Evolutionary conservation across 2,113 vertebrate genomes (phyloP).

Genomic region (Corythornis cristatus): DNA sequence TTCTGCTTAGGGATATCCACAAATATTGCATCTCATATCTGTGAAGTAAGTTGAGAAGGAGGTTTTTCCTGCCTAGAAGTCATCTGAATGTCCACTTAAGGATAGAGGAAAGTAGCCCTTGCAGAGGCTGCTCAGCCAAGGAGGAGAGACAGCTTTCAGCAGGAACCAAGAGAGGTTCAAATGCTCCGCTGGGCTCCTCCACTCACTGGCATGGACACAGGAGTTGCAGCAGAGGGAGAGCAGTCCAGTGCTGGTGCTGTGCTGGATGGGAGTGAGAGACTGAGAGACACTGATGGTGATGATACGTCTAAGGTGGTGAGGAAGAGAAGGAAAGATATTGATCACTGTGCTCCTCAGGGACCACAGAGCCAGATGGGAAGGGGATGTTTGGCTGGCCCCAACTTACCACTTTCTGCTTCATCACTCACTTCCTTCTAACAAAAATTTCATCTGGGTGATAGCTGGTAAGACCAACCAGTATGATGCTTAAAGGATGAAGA

Average conservation of each 20-base stretch:
- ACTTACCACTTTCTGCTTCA: not conserved
- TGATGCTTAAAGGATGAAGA: not conserved
- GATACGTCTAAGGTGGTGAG: not conserved
- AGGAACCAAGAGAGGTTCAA: not conserved
- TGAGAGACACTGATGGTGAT: not conserved
- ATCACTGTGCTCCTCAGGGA: not conserved
- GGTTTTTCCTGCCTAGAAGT: not conserved
- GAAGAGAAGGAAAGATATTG: not conserved
- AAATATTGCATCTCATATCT: not conserved
- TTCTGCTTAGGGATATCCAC: not conserved
- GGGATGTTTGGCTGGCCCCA: not conserved
- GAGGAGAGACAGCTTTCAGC: not conserved
- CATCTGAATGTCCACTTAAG: not conserved
- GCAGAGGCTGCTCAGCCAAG: not conserved
- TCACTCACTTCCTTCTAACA: not conserved
- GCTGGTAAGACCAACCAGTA: not conserved
- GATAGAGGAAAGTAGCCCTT: not conserved
- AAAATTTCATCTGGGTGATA: not conserved
- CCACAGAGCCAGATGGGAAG: not conserved
- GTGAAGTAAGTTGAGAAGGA: not conserved
- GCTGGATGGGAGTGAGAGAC: not conserved
- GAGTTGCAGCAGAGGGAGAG: not conserved
- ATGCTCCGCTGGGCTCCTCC: rapidly evolving
- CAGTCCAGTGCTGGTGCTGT: not conserved
- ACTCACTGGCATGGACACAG: rapidly evolving